These are phyloP conservation scores for Drosophila biarmipes DNA, from an alignment of 1,140 invertebrate species.

Conservation along the genomic window DNA sequence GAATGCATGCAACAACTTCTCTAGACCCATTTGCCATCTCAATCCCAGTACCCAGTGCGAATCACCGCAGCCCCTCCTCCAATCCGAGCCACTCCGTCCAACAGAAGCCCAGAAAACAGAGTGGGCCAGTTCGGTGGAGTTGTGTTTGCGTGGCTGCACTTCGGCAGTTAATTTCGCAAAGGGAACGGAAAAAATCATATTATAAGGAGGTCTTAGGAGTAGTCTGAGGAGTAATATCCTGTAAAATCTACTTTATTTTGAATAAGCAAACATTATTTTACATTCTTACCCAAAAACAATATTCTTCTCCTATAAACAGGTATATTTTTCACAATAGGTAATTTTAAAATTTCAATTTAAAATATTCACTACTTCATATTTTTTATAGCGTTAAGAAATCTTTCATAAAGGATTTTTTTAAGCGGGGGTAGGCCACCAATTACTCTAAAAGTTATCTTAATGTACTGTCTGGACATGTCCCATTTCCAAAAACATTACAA, in stretches of 20 bases:
- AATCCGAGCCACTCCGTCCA: constrained; percentile 19
- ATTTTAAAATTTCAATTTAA: too few relatives aligned
- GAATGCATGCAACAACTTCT: constrained; percentile 76
- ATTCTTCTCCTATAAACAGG: too few relatives aligned
- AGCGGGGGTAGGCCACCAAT: too few relatives aligned
- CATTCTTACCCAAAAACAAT: neutral
- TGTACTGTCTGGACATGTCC: neutral
- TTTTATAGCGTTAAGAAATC: too few relatives aligned
- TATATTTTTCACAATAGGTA: too few relatives aligned
- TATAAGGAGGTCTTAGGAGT: neutral
- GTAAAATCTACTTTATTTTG: neutral
- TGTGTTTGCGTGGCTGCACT: constrained; percentile 79
- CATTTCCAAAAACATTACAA: neutral
- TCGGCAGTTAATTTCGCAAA: constrained; percentile 70
- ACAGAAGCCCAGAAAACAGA: constrained; percentile 13
- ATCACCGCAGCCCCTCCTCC: neutral
- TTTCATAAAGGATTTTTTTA: too few relatives aligned
- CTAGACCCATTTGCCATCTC: constrained; percentile 33
- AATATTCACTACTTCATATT: too few relatives aligned
- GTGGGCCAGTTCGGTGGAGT: constrained; percentile 30
- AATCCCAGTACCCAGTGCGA: constrained; percentile 36
- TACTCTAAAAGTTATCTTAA: too few relatives aligned
- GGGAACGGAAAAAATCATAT: constrained; percentile 47
- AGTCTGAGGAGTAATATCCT: constrained; percentile 21
- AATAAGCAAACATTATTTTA: too few relatives aligned